Base-by-base conservation (phyloP, 53 echinoderm and acorn worm genomes). In the Stichopus horrens region DNA sequence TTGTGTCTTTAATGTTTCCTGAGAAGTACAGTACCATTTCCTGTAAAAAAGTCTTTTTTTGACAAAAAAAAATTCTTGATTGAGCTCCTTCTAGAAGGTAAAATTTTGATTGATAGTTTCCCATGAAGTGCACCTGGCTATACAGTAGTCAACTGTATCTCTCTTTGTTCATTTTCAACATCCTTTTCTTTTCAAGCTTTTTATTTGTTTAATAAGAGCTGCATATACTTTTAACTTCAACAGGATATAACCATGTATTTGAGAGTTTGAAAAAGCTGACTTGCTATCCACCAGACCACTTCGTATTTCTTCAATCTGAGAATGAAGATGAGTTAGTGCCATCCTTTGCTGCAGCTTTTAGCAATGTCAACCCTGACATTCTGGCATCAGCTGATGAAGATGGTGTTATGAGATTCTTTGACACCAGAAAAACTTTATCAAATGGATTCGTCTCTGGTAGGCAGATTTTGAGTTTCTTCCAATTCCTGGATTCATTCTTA, bases 361-460 rank as follows among this genome's bases (percentile, higher is more conserved):
- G 87, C 74, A 55, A 75, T 21, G 56, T 57, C 18, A 73, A 87
- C 20, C 87, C 78, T 57, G 91, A 95, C 75, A 86, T 94, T 19
- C 86, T 96, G 16, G 99, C 99, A n/a, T 90, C 92, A 66, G 96
- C 96, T 23, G 99, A 99, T 92, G 99, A 99, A 88, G 99, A 99
- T 93, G 99, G 99, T 7, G 73, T 85, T 57, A 91, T 99, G 66
- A 77, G 91, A 14, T 90, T 99, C 58, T 86, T 92, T 93, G 92
- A 99, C 87, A 94, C 99, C 4, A 84, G 86, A 9, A 87, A 87
- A 53, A 54, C 74, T 74, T 55, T 87, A 57, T 54, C 74, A 20
- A 75, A 75, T 56, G 75, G 75, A 5, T 87, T 88, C 74, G 85
- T 93, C 88, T 93, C 91, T 87, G 95, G 93, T 93, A 90, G 21